Base-by-base conservation (phyloP, 1,140 invertebrate genomes). In the Augochlora pura region DNA sequence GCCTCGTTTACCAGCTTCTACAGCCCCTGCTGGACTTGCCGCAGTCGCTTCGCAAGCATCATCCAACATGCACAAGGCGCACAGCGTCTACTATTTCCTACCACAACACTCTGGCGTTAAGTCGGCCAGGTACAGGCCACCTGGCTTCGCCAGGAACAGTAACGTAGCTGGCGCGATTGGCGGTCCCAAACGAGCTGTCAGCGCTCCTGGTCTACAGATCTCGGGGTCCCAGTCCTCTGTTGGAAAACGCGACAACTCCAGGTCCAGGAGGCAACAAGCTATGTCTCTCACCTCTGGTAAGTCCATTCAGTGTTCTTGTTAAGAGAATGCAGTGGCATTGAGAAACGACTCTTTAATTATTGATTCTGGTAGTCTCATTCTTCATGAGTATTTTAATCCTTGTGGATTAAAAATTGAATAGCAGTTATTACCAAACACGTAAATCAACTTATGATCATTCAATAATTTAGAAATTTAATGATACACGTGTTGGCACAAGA, bases 91-190 rank as follows among this genome's bases (percentile, higher is more conserved):
- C 88, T 93, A 96, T 86, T 94, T 95, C 84, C 88, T 94, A 54
- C 92, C 92, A 6, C 93, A 94, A 60, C 94, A 94, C 80, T 94
- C 93, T 66, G 94, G 94, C 79, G 96, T 97, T 5, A 97, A 97
- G 87, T 97, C 97, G 42, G 97, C 97, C 7, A 92, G 97, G 4
- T 98, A 98, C 88, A 92, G 97, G 2, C 97, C 97, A 0, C 97
- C 97, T 0, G 97, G 97, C 0, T 96, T 97, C 91, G 90, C 91
- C 0, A 84, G 92, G 9, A 93, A 92, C 82, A 92, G 89, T 73
- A 83, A 88, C 39, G 77, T 87, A 25, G 87, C 89, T 86, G 81
- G 85, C 9, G 73, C 86, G 8, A 91, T 91, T 46, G 86, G 91
- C 14, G 94, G 94, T 2, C 94, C 94, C 21, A 96, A 96, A 77